Evolutionary conservation across 2,888 invertebrate genomes (phyloP).

Genomic region (Trichogramma dendrolimi): DNA sequence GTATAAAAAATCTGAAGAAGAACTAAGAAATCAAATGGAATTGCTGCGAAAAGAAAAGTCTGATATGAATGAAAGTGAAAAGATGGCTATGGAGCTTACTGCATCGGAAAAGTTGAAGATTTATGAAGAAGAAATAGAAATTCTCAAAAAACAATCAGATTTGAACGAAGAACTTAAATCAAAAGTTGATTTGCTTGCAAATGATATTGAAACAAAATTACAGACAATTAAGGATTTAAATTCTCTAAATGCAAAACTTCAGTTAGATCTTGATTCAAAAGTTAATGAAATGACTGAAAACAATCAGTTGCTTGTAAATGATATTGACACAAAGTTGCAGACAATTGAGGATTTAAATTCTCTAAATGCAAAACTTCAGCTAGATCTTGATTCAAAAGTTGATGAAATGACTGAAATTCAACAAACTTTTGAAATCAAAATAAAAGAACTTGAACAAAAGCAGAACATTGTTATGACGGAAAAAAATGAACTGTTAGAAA

Average conservation of each 20-base stretch:
- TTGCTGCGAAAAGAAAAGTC: neutral
- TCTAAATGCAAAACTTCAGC: slow-evolving; percentile 9
- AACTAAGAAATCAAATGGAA: neutral
- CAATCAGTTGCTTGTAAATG: neutral
- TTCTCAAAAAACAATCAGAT: slow-evolving; percentile 1
- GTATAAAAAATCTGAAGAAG: neutral
- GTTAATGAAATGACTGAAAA: neutral
- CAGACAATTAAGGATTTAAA: slow-evolving; percentile 9
- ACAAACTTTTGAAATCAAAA: slow-evolving; percentile 1
- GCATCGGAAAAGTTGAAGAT: slow-evolving; percentile 3
- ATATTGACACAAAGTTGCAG: slow-evolving; percentile 9
- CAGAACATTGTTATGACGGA: slow-evolving; percentile 13
- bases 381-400: slow-evolving; percentile 12
- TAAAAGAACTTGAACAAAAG: slow-evolving; percentile 17
- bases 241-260: slow-evolving; percentile 8
- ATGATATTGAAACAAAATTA: slow-evolving; percentile 9
- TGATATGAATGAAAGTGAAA: neutral
- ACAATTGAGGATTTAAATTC: slow-evolving; percentile 6
- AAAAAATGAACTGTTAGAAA: slow-evolving; percentile 19
- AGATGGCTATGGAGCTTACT: neutral
- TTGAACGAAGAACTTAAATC: neutral
- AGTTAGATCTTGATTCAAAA: slow-evolving; percentile 12
- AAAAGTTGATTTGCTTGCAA: neutral
- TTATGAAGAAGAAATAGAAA: slow-evolving; percentile 14
- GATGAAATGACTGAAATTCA: slow-evolving; percentile 10